Conservation (phyloP, 2,888 invertebrate genomes). For the Allygus modestus region DNA sequence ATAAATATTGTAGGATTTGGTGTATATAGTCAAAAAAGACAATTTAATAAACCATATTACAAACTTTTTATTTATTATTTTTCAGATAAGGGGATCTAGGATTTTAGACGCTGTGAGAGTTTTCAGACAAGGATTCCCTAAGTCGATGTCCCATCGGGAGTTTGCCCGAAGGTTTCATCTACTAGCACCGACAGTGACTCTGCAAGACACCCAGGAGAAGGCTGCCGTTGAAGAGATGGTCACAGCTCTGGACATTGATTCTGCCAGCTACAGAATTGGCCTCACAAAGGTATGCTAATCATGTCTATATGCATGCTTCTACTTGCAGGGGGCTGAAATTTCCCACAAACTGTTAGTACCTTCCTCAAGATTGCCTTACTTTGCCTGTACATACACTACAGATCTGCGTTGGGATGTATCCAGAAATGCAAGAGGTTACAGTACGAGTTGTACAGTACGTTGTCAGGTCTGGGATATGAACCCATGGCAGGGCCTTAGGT, state of each 20-base stretch:
- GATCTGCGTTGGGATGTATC: too few relatives aligned
- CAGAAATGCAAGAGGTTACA: too few relatives aligned
- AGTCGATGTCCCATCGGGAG: slow-evolving; percentile 91
- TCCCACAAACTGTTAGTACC: too few relatives aligned
- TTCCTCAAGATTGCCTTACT: too few relatives aligned
- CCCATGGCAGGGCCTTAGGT: too few relatives aligned
- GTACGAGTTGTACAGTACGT: too few relatives aligned
- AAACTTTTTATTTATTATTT: slow-evolving; percentile 1
- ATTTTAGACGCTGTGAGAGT: slow-evolving; percentile 92
- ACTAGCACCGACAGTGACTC: slow-evolving; percentile 75
- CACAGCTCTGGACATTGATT: slow-evolving; percentile 88
- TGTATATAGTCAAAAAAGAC: too few relatives aligned
- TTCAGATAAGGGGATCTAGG: slow-evolving; percentile 92
- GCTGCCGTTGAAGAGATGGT: slow-evolving; percentile 91
- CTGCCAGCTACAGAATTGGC: slow-evolving; percentile 92
- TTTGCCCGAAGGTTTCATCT: slow-evolving; percentile 91
- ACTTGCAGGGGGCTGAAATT: too few relatives aligned
- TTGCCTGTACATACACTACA: too few relatives aligned
- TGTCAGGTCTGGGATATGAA: too few relatives aligned
- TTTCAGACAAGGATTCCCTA: slow-evolving; percentile 96
- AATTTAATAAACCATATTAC: too few relatives aligned
- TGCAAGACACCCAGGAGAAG: slow-evolving; percentile 76
- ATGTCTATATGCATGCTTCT: not conserved
- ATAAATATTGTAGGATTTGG: too few relatives aligned
- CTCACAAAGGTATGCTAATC: slow-evolving; percentile 89